Evolutionary conservation across 2,113 vertebrate species (phyloP), one percentile per base, ranked within the genome.

Genomic region (Gnathonemus echidnorhynchus): DNA sequence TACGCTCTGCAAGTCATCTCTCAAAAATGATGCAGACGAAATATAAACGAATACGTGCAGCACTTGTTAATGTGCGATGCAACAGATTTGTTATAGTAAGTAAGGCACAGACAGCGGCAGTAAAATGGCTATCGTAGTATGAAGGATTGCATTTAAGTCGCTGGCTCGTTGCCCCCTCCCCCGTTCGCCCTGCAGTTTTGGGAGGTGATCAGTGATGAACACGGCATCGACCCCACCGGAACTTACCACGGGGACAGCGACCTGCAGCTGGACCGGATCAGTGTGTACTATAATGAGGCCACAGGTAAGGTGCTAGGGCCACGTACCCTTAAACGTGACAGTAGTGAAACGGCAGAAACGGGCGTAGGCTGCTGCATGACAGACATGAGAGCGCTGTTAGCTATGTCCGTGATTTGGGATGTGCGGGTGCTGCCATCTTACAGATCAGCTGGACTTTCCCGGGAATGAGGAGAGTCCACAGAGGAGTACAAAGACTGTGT

Each of bases 171-270:
- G 74, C 74, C 31, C 31, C 19, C 5, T 50, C 80, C 13, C 11
- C 56, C 66, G 8, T 74, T 45, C 74, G 39, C 42, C 58, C 85
- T 62, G 80, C 88, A 89, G 92, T 92, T 92, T 90, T 92, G 92
- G 92, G 92, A 92, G 80, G 92, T 92, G 74, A 92, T 92, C 70
- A 92, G 92, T 88, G 92, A 92, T 80, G 92, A 92, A 87, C 92
- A 92, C 53, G 92, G 92, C 31, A 92, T 92, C 80, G 92, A 92
- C 90, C 90, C 92, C 50, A 92, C 92, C 5, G 92, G 92, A 50
- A 91, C 92, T 27, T 92, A 92, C 88, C 92, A 92, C 53, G 92
- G 92, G 84, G 92, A 92, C 86, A 92, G 90, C 62, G 92, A 92
- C 66, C 89, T 92, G n/a, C 92, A 92, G 86, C 92, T 92, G 45